Percentiles rank a stretch among this genome's conserved stretches.
These are phyloP conservation scores for Athalia cordata DNA, from an alignment of 2,888 invertebrate genomes.

Conservation along the genomic window DNA sequence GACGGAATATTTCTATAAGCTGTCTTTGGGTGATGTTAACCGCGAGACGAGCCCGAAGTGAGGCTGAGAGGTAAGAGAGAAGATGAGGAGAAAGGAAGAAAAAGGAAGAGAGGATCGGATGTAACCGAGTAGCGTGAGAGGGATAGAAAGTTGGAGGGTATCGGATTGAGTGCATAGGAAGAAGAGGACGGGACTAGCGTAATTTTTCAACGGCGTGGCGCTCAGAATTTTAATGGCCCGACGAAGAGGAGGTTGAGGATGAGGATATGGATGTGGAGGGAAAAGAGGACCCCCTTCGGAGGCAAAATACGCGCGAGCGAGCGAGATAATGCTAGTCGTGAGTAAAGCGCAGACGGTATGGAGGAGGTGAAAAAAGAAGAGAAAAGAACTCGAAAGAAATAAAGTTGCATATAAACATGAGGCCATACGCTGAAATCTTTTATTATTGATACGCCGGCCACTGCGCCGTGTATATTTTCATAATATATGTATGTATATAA, in stretches of 20 bases:
- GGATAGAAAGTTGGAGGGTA: slow-evolving; percentile 43
- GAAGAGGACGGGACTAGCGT: slow-evolving; percentile 50
- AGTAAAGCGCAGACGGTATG: slow-evolving; percentile 51
- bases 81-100: slow-evolving; percentile 49
- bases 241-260: slow-evolving; percentile 48
- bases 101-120: slow-evolving; percentile 23
- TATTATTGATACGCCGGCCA: slow-evolving; percentile 57
- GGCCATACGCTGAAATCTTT: slow-evolving; percentile 53
- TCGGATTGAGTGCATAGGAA: slow-evolving; percentile 31
- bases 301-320: slow-evolving; percentile 54
- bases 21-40: slow-evolving; percentile 50
- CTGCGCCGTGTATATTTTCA: slow-evolving; percentile 43
- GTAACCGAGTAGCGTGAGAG: slow-evolving; percentile 12
- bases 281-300: slow-evolving; percentile 46
- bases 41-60: slow-evolving; percentile 40
- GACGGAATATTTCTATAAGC: slow-evolving; percentile 52
- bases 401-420: slow-evolving; percentile 62
- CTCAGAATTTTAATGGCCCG: slow-evolving; percentile 61
- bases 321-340: slow-evolving; percentile 54
- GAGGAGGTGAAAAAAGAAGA: too few species aligned
- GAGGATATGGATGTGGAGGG: slow-evolving; percentile 42
- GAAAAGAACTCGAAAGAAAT: slow-evolving; percentile 57
- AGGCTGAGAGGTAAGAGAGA: slow-evolving; percentile 48
- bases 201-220: slow-evolving; percentile 62
- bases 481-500: not conserved